These are phyloP conservation scores for Galerucella pusilla DNA, from an alignment of 2,888 invertebrate genomes.

Conservation along the genomic window DNA sequence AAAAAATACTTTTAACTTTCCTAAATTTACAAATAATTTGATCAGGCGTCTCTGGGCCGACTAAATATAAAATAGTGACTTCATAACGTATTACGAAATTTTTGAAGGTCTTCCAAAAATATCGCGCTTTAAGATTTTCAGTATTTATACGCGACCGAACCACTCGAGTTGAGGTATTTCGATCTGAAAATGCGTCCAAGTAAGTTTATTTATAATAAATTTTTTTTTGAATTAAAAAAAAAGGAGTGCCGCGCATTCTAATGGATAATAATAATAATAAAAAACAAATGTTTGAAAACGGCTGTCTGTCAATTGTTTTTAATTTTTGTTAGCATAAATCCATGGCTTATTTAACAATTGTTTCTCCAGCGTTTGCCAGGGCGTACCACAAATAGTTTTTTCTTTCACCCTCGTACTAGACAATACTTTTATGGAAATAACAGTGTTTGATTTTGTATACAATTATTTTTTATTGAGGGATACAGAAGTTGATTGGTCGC, in stretches of 20 bases:
- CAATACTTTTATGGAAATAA: slow-evolving; percentile 21
- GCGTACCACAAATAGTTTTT: slow-evolving; percentile 68
- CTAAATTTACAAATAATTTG: slow-evolving; percentile 33
- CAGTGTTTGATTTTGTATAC: slow-evolving; percentile 1
- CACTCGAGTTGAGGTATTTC: slow-evolving; percentile 37
- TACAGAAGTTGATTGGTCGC: slow-evolving; percentile 52
- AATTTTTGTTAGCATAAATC: slow-evolving; percentile 45
- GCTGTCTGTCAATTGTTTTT: slow-evolving; percentile 34
- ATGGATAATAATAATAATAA: slow-evolving; percentile 8
- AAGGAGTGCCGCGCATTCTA: slow-evolving; percentile 11
- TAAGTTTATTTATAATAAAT: slow-evolving; percentile 36
- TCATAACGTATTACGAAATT: slow-evolving; percentile 38
- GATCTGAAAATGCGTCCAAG: slow-evolving; percentile 40
- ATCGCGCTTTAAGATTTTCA: slow-evolving; percentile 36
- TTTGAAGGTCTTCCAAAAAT: slow-evolving; percentile 45
- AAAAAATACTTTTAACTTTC: slow-evolving; percentile 1
- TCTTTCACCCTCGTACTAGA: slow-evolving; percentile 51
- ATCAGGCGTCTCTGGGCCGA: slow-evolving; percentile 30
- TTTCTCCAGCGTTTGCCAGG: slow-evolving; percentile 77
- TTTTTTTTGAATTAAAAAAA: slow-evolving; percentile 21
- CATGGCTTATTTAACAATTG: slow-evolving; percentile 54
- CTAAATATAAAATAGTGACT: slow-evolving; percentile 42
- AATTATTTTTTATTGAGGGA: slow-evolving; percentile 51
- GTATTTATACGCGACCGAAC: slow-evolving; percentile 38
- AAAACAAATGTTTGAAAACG: slow-evolving; percentile 29